phyloP scores from a whole-genome alignment of 2,888 invertebrate genomes.

The Orthosia cruda region DNA sequence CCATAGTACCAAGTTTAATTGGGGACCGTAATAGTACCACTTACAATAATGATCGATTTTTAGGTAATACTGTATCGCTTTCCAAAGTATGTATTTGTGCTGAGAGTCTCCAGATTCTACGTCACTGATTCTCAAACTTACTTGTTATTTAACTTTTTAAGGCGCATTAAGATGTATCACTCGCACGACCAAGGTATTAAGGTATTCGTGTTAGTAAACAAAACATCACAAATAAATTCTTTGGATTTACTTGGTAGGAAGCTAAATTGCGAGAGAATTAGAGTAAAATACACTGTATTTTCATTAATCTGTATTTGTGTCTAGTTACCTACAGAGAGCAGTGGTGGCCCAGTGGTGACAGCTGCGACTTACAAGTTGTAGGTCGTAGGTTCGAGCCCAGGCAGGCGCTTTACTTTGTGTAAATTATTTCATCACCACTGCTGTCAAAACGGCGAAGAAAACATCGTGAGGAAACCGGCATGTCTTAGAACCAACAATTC shows the following conservation, averaged over 20 bases:
- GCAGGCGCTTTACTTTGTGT: no score
- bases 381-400: no score
- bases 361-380: no score
- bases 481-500: no score
- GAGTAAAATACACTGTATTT: not conserved
- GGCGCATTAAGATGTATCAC: slow-evolving; percentile 60
- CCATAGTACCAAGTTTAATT: not conserved
- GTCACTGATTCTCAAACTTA: slow-evolving; percentile 82
- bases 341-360: no score
- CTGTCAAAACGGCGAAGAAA: no score
- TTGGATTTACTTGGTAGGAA: slow-evolving; percentile 17
- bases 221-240: slow-evolving; percentile 50
- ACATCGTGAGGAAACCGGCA: no score
- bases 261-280: no score
- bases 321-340: no score
- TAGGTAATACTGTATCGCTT: not conserved
- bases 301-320: no score
- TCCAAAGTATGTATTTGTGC: not conserved
- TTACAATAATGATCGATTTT: not conserved
- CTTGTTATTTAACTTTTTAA: slow-evolving; percentile 74
- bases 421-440: no score
- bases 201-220: slow-evolving; percentile 31
- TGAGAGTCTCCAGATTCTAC: slow-evolving; percentile 72
- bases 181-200: slow-evolving; percentile 27
- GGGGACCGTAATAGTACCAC: not conserved